A percentile compares a stretch with the other conserved stretches of the same genome.
Conservation (phyloP, 2,113 vertebrate genomes). For the Numida meleagris region DNA sequence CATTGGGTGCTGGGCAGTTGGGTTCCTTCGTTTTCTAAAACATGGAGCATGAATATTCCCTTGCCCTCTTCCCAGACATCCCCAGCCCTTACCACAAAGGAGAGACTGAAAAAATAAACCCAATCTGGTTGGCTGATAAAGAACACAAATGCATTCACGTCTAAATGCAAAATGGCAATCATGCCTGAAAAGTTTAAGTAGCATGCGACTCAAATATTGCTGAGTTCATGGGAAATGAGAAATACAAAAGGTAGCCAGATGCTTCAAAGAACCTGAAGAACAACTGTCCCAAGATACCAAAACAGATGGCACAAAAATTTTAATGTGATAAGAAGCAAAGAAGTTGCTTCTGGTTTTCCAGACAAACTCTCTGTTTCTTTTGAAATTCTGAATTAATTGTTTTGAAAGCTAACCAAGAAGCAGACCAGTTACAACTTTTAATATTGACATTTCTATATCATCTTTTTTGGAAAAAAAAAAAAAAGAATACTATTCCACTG, state of each 20-base stretch:
- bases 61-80: background rate
- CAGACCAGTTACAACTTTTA: background rate
- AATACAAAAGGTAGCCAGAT: slow-evolving; percentile 44
- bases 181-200: slow-evolving; percentile 17
- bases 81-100: background rate
- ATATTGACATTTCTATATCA: background rate
- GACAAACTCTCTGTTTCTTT: background rate
- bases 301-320: background rate
- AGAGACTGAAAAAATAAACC: slow-evolving; percentile 41
- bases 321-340: background rate
- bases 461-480: background rate
- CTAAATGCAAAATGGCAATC: slow-evolving; percentile 31
- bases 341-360: background rate
- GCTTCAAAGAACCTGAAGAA: background rate
- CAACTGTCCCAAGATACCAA: background rate
- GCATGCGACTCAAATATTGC: background rate
- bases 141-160: slow-evolving; percentile 12
- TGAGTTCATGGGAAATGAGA: slow-evolving; percentile 47
- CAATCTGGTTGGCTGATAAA: slow-evolving; percentile 44
- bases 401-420: background rate
- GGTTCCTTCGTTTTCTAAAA: background rate
- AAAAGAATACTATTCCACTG: fast-evolving
- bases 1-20: background rate
- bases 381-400: background rate
- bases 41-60: background rate